A percentile compares a stretch with the other conserved stretches of the same genome.
Conservation (phyloP, 2,797 vertebrate species). For the Vireo griseus region DNA sequence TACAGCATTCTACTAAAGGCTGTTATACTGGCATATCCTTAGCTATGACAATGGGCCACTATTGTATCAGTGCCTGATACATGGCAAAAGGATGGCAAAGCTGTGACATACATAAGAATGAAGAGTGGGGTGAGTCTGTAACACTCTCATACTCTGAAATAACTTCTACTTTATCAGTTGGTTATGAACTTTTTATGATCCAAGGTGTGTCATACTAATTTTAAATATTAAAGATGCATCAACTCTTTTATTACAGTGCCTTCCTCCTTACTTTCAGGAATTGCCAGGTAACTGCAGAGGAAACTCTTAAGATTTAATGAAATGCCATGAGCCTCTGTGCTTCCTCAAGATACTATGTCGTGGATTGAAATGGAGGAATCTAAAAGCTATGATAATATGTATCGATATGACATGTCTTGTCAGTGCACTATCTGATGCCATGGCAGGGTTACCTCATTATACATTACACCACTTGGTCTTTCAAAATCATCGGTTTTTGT, state of each 20-base stretch:
- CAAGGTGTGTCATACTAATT: neutral
- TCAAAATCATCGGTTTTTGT: slow-evolving; percentile 12
- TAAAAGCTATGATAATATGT: neutral
- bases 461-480: neutral
- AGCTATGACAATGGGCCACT: neutral
- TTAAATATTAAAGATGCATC: neutral
- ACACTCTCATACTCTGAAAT: neutral
- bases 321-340: neutral
- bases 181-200: neutral
- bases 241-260: neutral
- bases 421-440: neutral
- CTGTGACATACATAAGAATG: neutral
- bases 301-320: neutral
- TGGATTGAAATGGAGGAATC: neutral
- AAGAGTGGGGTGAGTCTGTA: neutral
- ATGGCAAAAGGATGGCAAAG: neutral
- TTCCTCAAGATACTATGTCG: neutral
- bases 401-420: neutral
- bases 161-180: neutral
- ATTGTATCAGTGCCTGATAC: neutral
- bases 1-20: neutral
- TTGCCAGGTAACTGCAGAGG: neutral
- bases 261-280: neutral
- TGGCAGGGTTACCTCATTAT: neutral
- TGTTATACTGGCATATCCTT: neutral